Evolutionary conservation across 2,888 invertebrate genomes (phyloP).

Genomic region (Trissolcus japonicus): DNA sequence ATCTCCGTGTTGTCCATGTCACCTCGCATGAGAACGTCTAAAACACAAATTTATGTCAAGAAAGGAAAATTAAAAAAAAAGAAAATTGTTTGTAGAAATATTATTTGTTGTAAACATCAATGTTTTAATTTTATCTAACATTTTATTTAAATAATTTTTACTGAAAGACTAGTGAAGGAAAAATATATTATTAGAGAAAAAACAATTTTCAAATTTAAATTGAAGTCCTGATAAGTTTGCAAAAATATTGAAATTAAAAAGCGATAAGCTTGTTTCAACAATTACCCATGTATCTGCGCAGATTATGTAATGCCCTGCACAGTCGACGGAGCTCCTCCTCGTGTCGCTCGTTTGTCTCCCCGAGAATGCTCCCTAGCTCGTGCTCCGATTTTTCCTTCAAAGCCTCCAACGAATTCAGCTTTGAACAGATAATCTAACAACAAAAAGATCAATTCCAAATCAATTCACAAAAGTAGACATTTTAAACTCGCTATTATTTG

Average conservation of each 20-base stretch:
- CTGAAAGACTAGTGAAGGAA: too few species aligned
- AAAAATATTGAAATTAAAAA: not conserved
- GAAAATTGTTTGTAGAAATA: too few species aligned
- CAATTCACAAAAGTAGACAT: not conserved
- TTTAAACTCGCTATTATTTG: not conserved
- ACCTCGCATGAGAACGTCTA: conserved; percentile 81
- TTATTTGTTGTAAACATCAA: too few species aligned
- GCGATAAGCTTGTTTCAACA: conserved; percentile 6
- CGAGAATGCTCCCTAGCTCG: conserved; percentile 86
- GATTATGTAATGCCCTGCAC: conserved; percentile 89
- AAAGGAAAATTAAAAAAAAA: too few species aligned
- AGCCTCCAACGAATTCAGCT: conserved; percentile 86
- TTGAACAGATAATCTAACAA: conserved; percentile 82
- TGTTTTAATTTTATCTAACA: too few species aligned
- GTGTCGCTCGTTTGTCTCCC: conserved; percentile 80
- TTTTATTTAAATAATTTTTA: too few species aligned
- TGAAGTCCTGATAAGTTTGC: not conserved
- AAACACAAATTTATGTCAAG: conserved; percentile 26
- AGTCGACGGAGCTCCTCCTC: conserved; percentile 90
- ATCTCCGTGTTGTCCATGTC: conserved; percentile 80
- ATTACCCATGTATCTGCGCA: conserved; percentile 89
- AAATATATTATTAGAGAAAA: not conserved
- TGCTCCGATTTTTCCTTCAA: conserved; percentile 90
- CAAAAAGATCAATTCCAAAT: too few species aligned
- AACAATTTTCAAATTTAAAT: not conserved